phyloP scores from a whole-genome alignment of 2,888 invertebrate species.

The Zaprionus bogoriensis region DNA sequence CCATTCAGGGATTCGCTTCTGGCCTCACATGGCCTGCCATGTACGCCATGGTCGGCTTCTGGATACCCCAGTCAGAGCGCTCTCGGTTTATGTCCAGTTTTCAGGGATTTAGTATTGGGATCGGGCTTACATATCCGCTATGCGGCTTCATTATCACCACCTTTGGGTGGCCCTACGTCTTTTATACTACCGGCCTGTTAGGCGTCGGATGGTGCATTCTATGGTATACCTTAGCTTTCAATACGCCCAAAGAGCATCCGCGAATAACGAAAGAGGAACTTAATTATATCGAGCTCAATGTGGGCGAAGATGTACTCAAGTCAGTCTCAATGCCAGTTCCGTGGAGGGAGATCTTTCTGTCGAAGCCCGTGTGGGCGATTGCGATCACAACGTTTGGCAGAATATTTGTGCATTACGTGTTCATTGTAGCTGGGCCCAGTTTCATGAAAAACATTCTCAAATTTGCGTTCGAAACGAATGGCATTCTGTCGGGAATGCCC shows the following conservation, averaged over 20 bases:
- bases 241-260: slow-evolving; percentile 87
- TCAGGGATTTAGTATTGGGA: slow-evolving; percentile 90
- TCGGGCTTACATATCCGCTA: slow-evolving; percentile 88
- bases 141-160: slow-evolving; percentile 88
- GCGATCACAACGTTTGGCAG: slow-evolving; percentile 89
- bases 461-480: slow-evolving; percentile 88
- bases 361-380: slow-evolving; percentile 88
- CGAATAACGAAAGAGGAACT: slow-evolving; percentile 87
- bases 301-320: slow-evolving; percentile 84
- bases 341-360: slow-evolving; percentile 86
- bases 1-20: slow-evolving; percentile 88
- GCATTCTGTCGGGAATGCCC: slow-evolving; percentile 87
- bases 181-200: slow-evolving; percentile 88
- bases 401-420: slow-evolving; percentile 89
- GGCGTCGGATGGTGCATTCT: slow-evolving; percentile 87
- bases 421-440: slow-evolving; percentile 88
- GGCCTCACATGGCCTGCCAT: slow-evolving; percentile 90
- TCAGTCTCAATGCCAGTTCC: slow-evolving; percentile 84
- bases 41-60: slow-evolving; percentile 89
- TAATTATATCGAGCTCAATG: slow-evolving; percentile 86
- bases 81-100: slow-evolving; percentile 90
- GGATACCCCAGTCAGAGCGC: slow-evolving; percentile 88
- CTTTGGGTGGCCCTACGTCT: slow-evolving; percentile 87
- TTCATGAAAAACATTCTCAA: slow-evolving; percentile 88
- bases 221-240: slow-evolving; percentile 88